Evolutionary conservation across 1,140 invertebrate species (phyloP).

Genomic region (Helicoverpa armigera): DNA sequence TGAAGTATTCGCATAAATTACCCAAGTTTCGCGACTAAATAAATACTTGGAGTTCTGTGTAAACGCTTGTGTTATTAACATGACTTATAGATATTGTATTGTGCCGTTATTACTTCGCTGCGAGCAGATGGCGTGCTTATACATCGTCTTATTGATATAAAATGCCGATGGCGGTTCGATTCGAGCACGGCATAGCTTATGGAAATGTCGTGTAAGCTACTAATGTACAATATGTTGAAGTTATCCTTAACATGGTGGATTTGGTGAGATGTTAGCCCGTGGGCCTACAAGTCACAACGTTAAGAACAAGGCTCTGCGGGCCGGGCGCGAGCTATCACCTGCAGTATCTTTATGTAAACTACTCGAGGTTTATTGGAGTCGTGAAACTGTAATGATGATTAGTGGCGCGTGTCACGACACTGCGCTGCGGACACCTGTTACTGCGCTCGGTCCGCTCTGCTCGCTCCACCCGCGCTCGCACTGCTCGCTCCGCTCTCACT

Average conservation of each 20-base stretch:
- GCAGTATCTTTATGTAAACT: no score
- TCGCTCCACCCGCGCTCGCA: neutral
- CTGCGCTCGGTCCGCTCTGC: no score
- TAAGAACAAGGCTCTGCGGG: no score
- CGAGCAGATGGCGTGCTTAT: neutral
- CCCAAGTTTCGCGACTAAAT: conserved; percentile 26
- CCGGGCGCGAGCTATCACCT: no score
- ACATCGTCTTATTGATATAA: no score
- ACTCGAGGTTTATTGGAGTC: no score
- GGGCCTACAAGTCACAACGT: no score
- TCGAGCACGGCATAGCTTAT: neutral
- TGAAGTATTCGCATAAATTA: conserved; percentile 34
- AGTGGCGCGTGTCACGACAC: no score
- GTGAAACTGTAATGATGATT: no score
- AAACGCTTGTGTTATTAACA: neutral
- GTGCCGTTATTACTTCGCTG: neutral
- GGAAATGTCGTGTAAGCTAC: conserved; percentile 1
- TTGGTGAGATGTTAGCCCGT: no score
- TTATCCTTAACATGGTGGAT: no score
- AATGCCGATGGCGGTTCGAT: neutral
- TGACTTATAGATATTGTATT: neutral
- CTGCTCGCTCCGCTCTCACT: neutral
- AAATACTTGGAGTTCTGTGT: conserved; percentile 19
- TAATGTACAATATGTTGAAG: neutral
- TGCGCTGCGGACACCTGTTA: conserved; percentile 2